Base-by-base conservation (phyloP, 2,113 vertebrate species). In the Nothocercus julius region DNA sequence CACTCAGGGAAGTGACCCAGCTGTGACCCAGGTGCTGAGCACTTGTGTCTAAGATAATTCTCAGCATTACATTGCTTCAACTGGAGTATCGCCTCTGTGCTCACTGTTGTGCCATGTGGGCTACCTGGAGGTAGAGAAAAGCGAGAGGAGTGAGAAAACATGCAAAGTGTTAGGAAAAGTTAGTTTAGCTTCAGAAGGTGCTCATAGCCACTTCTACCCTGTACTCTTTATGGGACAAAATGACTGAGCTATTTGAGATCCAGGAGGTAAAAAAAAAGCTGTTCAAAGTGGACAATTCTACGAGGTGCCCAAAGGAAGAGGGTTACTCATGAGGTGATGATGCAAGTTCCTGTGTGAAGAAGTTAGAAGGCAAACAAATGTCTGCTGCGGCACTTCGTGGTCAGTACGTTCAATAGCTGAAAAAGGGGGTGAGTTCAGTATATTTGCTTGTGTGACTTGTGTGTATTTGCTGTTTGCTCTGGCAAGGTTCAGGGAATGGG, bases 51-150 rank as follows among this genome's bases (percentile, higher is more conserved):
- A 95, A 92, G 91, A 93, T 94, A 95, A 95, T 95, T 94, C 95
- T 95, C 90, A 96, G 80, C 87, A 88, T 92, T 96, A 95, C 95
- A 82, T 96, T 90, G 93, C 92, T 97, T 95, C 87, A 94, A 75
- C 64, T 4, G 58, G 53, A 93, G 72, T 86, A 69, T 93, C 82
- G 91, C 94, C 61, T 93, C 82, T 93, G 89, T 83, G 79, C 94
- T 96, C 92, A 90, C 76, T 88, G 61, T 62, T 90, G 80, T 90
- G 90, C 88, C 94, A 68, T 86, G 94, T 84, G 64, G 34, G 32
- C 88, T 95, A 95, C 94, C 92, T 96, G 85, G 87, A 68, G 73
- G 61, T 90, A 77, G 82, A 78, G 89, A 76, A 81, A 90, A 34
- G 80, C 87, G 44, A 88, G 32, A 36, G 73, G 28, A 56, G 47